A percentile compares a stretch with the other conserved stretches of the same genome.
Evolutionary conservation across 1,140 invertebrate genomes (phyloP).

Genomic region (Belonocnema kinseyi): DNA sequence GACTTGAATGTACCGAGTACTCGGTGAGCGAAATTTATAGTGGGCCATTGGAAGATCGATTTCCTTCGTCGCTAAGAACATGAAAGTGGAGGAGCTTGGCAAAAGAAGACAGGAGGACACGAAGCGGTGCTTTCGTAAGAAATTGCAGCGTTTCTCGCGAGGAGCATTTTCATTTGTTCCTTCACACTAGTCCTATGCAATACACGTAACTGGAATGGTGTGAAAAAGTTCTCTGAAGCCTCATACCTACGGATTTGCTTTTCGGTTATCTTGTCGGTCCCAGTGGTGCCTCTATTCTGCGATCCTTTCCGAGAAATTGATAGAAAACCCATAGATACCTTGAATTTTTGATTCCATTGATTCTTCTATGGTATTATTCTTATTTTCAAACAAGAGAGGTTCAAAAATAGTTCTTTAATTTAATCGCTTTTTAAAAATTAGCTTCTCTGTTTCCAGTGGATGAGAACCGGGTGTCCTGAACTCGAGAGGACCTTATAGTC

Average conservation of each 20-base stretch:
- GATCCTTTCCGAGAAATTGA: not conserved
- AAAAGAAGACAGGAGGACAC: constrained; percentile 34
- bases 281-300: not conserved
- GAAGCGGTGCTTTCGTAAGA: constrained; percentile 38
- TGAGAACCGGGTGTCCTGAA: constrained; percentile 1
- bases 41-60: constrained; percentile 40
- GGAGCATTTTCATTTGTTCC: constrained; percentile 52
- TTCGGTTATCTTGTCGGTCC: not conserved
- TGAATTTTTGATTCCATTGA: too few relatives aligned
- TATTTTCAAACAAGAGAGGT: too few relatives aligned
- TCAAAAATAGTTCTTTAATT: not conserved
- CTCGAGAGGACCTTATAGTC: not conserved
- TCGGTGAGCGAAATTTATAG: constrained; percentile 41
- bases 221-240: not conserved
- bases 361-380: too few relatives aligned
- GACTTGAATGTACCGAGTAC: constrained; percentile 33
- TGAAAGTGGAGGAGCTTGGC: constrained; percentile 2
- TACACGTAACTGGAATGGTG: constrained; percentile 8
- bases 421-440: not conserved
- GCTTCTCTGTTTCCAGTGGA: not conserved
- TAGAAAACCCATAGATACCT: not conserved
- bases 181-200: constrained; percentile 20
- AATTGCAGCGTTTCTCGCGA: constrained; percentile 45
- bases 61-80: constrained; percentile 32
- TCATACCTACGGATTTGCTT: constrained; percentile 22